Base-by-base conservation (phyloP, 53 echinoderm and acorn worm genomes). In the Pentamera pediparva region DNA sequence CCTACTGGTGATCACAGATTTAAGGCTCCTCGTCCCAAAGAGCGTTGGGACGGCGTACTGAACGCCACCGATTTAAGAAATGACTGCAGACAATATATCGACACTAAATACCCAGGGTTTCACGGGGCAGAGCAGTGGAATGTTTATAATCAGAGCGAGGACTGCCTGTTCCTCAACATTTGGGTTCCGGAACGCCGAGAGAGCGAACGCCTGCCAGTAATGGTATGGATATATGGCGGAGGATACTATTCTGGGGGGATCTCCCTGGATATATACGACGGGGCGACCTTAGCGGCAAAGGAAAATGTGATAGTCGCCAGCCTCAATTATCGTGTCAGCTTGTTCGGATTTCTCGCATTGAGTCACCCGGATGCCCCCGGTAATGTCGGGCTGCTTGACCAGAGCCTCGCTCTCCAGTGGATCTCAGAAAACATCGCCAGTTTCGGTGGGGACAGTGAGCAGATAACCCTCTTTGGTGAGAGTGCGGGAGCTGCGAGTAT, bases 201-300 rank as follows among this genome's bases (percentile, higher is more conserved):
- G 15, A 69, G 71, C 10, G 77, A 76, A 17, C 37, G 69, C 15
- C 26, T 88, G 56, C 50, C 91, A 0, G 91, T 98, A 1, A 98
- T 98, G 98, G 91, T 98, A 9, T 98, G 98, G 98, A 98, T 98
- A 45, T 90, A 84, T 50, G 98, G 91, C 12, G 98, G 91, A 4
- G 88, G 88, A 3, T 91, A 86, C 61, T 83, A 78, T 37, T 80
- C 88, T 4, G 98, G 98, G 4, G 82, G 64, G 27, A 88, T 88
- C 0, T 84, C 88, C 9, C 75, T 98, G 24, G 85, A 69, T 35
- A 86, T 91, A 17, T 98, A 98, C 74, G 89, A 98, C 32, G 91
- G 98, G 4, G 85, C 85, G 45, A 83, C 79, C 20, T 69, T 98
- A 21, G 78, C 91, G 15, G 88, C 92, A 7, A 78, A 76, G 12